Evolutionary conservation across 2,888 invertebrate species (phyloP).

Genomic region (Dorcus hopei): DNA sequence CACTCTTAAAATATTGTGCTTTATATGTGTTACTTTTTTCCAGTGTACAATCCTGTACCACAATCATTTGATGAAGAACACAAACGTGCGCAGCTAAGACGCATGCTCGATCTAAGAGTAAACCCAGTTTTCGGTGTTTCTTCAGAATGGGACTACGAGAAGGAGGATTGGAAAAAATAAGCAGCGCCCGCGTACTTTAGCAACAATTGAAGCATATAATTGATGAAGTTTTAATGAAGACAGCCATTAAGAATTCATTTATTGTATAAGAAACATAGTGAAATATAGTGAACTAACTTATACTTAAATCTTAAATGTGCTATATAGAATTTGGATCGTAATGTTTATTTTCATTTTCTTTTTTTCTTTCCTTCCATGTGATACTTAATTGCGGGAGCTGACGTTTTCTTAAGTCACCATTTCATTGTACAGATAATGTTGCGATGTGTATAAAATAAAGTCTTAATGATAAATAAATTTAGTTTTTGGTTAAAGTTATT

Average conservation of each 20-base stretch:
- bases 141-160: slow-evolving; percentile 63
- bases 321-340: neutral
- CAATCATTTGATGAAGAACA: slow-evolving; percentile 58
- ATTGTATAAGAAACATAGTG: neutral
- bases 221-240: slow-evolving; percentile 10
- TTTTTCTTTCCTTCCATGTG: neutral
- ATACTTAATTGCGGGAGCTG: neutral
- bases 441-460: slow-evolving; percentile 4
- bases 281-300: neutral
- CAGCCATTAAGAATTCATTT: slow-evolving; percentile 10
- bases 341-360: neutral
- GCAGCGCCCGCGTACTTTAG: neutral
- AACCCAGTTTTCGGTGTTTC: slow-evolving; percentile 61
- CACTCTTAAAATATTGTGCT: too few relatives aligned
- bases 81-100: slow-evolving; percentile 58
- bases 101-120: slow-evolving; percentile 57
- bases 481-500: neutral
- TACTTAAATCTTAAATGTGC: neutral
- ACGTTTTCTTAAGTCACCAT: neutral
- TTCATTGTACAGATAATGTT: neutral
- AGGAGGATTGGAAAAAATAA: neutral
- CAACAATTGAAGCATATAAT: slow-evolving; percentile 2
- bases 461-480: slow-evolving; percentile 1
- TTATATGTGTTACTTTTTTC: slow-evolving; percentile 14
- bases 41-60: slow-evolving; percentile 49